A percentile compares a stretch with the other conserved stretches of the same genome.
These are phyloP conservation scores for Synanthedon myopaeformis DNA, from an alignment of 2,888 invertebrate genomes.

Conservation along the genomic window DNA sequence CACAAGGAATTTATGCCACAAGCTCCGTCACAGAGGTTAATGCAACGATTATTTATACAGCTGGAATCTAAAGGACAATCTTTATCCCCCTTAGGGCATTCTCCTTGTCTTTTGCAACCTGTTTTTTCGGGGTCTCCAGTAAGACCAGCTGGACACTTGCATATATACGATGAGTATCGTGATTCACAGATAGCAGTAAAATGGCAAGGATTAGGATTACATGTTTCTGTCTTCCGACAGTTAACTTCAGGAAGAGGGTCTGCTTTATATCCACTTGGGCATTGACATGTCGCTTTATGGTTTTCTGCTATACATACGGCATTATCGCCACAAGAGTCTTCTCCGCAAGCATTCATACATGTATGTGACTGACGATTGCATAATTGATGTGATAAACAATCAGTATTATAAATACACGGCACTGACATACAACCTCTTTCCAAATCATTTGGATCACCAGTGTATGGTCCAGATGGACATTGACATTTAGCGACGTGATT, in stretches of 20 bases:
- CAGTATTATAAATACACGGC: conserved; percentile 87
- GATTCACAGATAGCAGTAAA: conserved; percentile 82
- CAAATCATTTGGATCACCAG: conserved; percentile 86
- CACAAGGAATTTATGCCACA: conserved; percentile 88
- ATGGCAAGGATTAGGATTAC: conserved; percentile 85
- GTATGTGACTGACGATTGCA: conserved; percentile 87
- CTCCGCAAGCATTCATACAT: conserved; percentile 84
- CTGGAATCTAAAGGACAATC: conserved; percentile 83
- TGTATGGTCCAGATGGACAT: conserved; percentile 88
- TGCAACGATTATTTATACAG: conserved; percentile 78
- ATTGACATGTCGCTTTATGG: conserved; percentile 85
- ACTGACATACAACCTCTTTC: conserved; percentile 81
- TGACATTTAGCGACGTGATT: conserved; percentile 92
- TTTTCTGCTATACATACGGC: conserved; percentile 90
- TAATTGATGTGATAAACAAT: conserved; percentile 82
- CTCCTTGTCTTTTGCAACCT: conserved; percentile 84
- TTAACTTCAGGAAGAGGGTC: conserved; percentile 88
- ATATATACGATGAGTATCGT: conserved; percentile 75
- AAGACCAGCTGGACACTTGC: conserved; percentile 81
- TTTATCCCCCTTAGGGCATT: conserved; percentile 77
- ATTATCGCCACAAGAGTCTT: conserved; percentile 86
- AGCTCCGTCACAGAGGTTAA: conserved; percentile 84
- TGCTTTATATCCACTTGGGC: conserved; percentile 84
- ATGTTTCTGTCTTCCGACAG: conserved; percentile 78
- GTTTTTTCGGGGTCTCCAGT: conserved; percentile 80